Evolutionary conservation across 2,113 vertebrate species (phyloP), one percentile per base, ranked within the genome.

Genomic region (Pteruthius melanotis): DNA sequence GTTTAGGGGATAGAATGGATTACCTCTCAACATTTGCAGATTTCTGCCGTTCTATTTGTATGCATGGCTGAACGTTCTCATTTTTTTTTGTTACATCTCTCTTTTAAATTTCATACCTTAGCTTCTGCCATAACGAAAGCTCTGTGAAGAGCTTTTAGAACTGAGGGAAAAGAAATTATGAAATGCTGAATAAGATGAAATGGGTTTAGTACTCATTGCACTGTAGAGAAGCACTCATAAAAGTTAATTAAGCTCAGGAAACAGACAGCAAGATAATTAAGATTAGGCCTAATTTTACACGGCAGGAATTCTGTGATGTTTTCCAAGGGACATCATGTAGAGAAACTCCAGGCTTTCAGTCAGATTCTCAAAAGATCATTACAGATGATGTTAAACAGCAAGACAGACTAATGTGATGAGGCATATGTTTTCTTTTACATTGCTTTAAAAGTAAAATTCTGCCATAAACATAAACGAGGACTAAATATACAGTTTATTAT

Each of bases 181-280:
- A 96, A 97, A 95, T 91, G 92, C 94, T 97, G 96, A 97, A 94
- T 97, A 97, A 96, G 97, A 95, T 37, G 65, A 94, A 97, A 97
- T 95, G 80, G 63, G 50, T 72, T 96, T 93, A 88, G 87, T 95
- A 53, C 61, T 96, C 87, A 86, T 42, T 91, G 76, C 66, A 79
- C 81, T 91, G 71, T 96, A 94, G 77, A 91, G 94, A 98, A 97
- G 60, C 91, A 94, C 93, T 98, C 95, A 97, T 95, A 95, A 97
- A 97, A 98, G 94, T 97, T 98, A 98, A 98, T 98, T 98, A 97
- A 98, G 94, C 96, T 97, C 93, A 95, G 96, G 96, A 97, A 98
- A 97, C 87, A 97, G 97, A 96, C 89, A 96, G 88, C 81, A 93
- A 96, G 96, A 98, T 98, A 98, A 98, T 98, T 97, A 97, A 97